Conservation (phyloP, 2,888 invertebrate genomes). For the Eilema griseolum region DNA sequence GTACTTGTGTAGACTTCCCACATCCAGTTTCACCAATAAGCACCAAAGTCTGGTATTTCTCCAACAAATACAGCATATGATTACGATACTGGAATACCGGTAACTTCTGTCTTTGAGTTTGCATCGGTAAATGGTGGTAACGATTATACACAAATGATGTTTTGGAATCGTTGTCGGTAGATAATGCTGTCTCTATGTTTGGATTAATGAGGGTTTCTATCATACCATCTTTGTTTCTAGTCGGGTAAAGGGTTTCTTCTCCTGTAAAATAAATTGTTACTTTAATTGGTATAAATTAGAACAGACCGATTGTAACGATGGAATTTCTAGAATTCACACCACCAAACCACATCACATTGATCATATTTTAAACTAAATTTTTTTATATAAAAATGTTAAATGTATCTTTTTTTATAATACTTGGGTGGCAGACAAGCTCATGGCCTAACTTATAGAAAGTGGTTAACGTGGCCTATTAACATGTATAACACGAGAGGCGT, state of each 20-base stretch:
- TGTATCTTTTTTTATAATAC: too few relatives aligned
- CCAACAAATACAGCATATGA: slow-evolving; percentile 95
- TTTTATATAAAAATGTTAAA: too few relatives aligned
- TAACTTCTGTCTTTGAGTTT: slow-evolving; percentile 93
- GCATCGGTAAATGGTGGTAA: slow-evolving; percentile 93
- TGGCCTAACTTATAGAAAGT: too few relatives aligned
- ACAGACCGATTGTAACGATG: too few relatives aligned
- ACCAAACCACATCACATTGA: too few relatives aligned
- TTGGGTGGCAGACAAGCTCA: too few relatives aligned
- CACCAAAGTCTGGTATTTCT: slow-evolving; percentile 95
- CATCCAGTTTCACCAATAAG: slow-evolving; percentile 98
- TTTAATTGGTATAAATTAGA: too few relatives aligned
- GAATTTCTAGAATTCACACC: too few relatives aligned
- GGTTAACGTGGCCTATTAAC: too few relatives aligned
- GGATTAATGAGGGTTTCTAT: slow-evolving; percentile 77
- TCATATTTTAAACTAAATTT: too few relatives aligned
- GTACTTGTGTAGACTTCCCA: slow-evolving; percentile 98
- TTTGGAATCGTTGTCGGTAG: slow-evolving; percentile 87
- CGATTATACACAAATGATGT: slow-evolving; percentile 94
- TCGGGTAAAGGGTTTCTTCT: slow-evolving; percentile 71
- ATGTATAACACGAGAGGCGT: too few relatives aligned
- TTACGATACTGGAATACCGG: slow-evolving; percentile 95
- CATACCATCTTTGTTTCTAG: slow-evolving; percentile 74
- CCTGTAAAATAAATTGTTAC: slow-evolving; percentile 44
- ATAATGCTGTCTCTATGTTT: slow-evolving; percentile 73